phyloP scores from a whole-genome alignment of 2,797 vertebrate genomes.

The Myoxocephalus aenaeus region DNA sequence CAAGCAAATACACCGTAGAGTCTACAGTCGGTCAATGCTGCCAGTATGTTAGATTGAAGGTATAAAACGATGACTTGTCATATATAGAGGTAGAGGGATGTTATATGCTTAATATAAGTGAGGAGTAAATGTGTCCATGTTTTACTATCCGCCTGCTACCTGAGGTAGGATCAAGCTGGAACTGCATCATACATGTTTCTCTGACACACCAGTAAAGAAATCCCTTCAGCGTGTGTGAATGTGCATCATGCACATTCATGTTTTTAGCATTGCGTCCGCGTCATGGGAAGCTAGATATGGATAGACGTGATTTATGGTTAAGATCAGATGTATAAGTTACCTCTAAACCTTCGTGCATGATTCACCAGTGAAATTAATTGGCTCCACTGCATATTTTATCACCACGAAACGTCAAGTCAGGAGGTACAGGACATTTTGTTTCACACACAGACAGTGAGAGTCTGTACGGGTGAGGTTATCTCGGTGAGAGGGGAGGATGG shows the following conservation, averaged over 20 bases:
- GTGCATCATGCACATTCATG: background rate
- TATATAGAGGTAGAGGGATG: slow-evolving; percentile 5
- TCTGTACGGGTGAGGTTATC: background rate
- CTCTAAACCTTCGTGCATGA: background rate
- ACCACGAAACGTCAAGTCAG: background rate
- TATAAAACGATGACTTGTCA: background rate
- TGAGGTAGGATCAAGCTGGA: slow-evolving; percentile 27
- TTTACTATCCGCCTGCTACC: slow-evolving; percentile 12
- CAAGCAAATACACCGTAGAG: no score
- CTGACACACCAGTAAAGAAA: slow-evolving; percentile 6
- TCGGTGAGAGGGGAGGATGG: slow-evolving; percentile 42
- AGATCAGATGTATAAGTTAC: background rate
- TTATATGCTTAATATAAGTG: slow-evolving; percentile 4
- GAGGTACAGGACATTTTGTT: background rate
- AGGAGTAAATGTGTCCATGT: slow-evolving; percentile 34
- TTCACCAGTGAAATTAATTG: background rate
- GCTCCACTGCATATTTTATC: background rate
- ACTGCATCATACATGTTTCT: slow-evolving; percentile 26
- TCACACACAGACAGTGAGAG: background rate
- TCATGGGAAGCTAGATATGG: background rate
- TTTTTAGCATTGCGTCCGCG: background rate
- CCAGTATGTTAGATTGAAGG: no score
- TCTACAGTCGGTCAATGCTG: no score
- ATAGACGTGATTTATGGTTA: background rate
- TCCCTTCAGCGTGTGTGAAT: slow-evolving; percentile 20